Conservation (phyloP, 2,888 invertebrate species). For the Platycheirus rosarum region DNA sequence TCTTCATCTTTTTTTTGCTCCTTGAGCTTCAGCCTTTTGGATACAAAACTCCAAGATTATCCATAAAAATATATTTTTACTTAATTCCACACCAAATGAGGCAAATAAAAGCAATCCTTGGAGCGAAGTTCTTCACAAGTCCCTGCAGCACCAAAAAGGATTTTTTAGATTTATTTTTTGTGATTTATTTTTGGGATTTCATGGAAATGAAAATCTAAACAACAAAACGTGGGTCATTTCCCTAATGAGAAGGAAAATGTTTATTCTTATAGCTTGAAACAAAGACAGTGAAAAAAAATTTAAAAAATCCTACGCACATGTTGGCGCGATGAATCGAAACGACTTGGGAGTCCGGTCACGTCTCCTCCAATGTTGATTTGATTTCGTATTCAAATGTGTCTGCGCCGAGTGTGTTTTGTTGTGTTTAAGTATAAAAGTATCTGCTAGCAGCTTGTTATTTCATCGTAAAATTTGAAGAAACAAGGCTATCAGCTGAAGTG, state of each 20-base stretch:
- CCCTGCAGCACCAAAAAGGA: slow-evolving; percentile 36
- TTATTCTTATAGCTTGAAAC: slow-evolving; percentile 47
- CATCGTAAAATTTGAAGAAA: slow-evolving; percentile 36
- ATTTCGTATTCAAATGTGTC: slow-evolving; percentile 69
- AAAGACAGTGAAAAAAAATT: neutral
- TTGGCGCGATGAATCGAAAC: slow-evolving; percentile 48
- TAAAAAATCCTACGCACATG: slow-evolving; percentile 50
- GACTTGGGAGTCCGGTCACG: slow-evolving; percentile 59
- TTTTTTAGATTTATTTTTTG: slow-evolving; percentile 37
- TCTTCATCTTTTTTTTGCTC: neutral
- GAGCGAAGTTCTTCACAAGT: slow-evolving; percentile 1
- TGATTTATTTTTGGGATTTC: slow-evolving; percentile 18
- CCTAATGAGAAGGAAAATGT: slow-evolving; percentile 65
- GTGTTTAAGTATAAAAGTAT: neutral
- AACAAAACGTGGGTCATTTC: slow-evolving; percentile 72
- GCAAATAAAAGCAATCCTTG: slow-evolving; percentile 3
- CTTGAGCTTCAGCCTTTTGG: neutral
- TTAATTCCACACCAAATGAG: slow-evolving; percentile 24
- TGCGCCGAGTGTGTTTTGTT: slow-evolving; percentile 30
- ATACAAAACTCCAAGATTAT: slow-evolving; percentile 7
- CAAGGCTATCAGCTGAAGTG: slow-evolving; percentile 46
- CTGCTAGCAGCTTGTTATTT: slow-evolving; percentile 31
- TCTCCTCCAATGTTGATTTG: slow-evolving; percentile 63
- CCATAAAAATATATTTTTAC: slow-evolving; percentile 2
- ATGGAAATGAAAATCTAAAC: slow-evolving; percentile 67